phyloP scores from a whole-genome alignment of 2,113 vertebrate genomes.

The Cyprinus carpio region DNA sequence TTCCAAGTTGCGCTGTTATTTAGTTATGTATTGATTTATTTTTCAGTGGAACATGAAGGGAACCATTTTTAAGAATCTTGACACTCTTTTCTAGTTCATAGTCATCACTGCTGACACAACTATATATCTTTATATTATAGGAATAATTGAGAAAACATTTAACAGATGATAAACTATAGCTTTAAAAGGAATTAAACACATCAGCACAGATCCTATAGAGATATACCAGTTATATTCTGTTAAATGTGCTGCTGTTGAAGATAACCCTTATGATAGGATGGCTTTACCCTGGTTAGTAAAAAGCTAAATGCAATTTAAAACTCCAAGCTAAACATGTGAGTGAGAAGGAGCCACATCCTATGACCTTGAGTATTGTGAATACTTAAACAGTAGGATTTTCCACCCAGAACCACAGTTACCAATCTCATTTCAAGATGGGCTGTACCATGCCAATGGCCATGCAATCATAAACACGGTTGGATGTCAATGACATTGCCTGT shows the following conservation, averaged over 20 bases:
- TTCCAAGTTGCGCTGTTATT: neutral
- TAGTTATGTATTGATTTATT: neutral
- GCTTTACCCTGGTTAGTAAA: neutral
- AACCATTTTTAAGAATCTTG: too few relatives aligned
- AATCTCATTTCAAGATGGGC: conserved; percentile 33
- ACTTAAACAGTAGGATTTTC: conserved; percentile 39
- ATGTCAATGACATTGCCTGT: conserved; percentile 24
- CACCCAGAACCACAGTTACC: conserved; percentile 43
- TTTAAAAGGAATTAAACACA: neutral
- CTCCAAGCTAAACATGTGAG: neutral
- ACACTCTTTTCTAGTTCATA: neutral
- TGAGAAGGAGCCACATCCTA: neutral
- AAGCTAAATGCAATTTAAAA: conserved; percentile 40
- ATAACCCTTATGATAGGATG: conserved; percentile 26
- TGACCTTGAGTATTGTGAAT: conserved; percentile 31
- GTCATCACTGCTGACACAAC: neutral
- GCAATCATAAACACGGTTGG: conserved; percentile 50
- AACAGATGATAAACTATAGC: neutral
- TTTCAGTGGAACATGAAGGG: neutral
- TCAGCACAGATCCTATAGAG: neutral
- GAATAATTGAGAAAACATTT: neutral
- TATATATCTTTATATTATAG: neutral
- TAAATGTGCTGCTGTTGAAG: conserved; percentile 1
- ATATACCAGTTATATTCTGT: conserved; percentile 13
- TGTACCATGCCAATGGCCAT: conserved; percentile 26